These are phyloP conservation scores for Hemichromis elongatus DNA, from an alignment of 2,113 vertebrate species.

Conservation along the genomic window DNA sequence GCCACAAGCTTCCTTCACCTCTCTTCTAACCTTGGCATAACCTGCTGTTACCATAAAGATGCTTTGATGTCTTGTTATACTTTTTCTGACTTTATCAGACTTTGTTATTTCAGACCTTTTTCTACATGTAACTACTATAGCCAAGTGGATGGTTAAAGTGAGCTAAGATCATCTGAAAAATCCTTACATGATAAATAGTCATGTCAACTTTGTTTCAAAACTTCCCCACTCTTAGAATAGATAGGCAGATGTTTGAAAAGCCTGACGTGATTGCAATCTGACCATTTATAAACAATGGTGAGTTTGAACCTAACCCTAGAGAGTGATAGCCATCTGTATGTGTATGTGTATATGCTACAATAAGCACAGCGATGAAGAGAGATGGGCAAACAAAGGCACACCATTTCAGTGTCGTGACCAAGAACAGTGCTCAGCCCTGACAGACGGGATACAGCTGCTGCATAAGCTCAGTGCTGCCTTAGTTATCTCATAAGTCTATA, in stretches of 20 bases:
- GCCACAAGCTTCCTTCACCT: conserved; percentile 36
- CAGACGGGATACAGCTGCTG: conserved; percentile 42
- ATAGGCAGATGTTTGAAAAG: background rate
- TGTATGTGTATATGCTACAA: conserved; percentile 30
- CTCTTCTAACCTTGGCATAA: conserved; percentile 30
- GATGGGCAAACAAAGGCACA: conserved; percentile 45
- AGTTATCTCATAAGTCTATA: conserved; percentile 1
- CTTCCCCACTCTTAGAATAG: background rate
- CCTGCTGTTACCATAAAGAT: conserved; percentile 76
- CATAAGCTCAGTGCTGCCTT: background rate
- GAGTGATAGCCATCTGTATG: conserved; percentile 30
- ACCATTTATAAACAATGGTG: background rate
- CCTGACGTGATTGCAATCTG: background rate
- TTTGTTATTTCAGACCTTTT: conserved; percentile 18
- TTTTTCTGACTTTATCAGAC: conserved; percentile 29
- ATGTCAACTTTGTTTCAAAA: conserved; percentile 39
- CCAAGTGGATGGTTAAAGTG: background rate
- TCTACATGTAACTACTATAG: background rate
- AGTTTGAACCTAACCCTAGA: background rate
- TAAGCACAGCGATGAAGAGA: conserved; percentile 20
- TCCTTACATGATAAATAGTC: background rate
- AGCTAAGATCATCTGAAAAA: background rate
- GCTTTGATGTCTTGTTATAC: conserved; percentile 36
- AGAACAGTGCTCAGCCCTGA: conserved; percentile 34
- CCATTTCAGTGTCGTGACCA: conserved; percentile 67